phyloP scores from a whole-genome alignment of 2,888 invertebrate genomes.

The Catocala sponsa region DNA sequence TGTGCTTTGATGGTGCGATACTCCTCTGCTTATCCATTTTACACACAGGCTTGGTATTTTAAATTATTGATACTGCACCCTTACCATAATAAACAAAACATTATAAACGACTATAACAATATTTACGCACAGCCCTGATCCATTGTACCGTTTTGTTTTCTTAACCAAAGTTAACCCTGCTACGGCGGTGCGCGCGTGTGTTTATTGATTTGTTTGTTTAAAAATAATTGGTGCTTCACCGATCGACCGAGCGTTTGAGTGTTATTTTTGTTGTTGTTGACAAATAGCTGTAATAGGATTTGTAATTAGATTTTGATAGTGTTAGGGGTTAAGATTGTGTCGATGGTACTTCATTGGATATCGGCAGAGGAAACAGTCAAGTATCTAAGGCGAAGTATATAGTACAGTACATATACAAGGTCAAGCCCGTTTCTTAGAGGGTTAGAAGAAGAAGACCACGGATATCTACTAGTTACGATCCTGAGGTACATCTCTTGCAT shows the following conservation, averaged over 20 bases:
- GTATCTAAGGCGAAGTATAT: no score
- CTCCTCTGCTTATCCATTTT: no score
- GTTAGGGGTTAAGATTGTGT: slow-evolving; percentile 10
- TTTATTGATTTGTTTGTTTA: slow-evolving; percentile 55
- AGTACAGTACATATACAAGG: no score
- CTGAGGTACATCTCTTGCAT: no score
- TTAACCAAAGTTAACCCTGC: slow-evolving; percentile 55
- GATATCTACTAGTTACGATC: no score
- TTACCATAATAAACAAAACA: no score
- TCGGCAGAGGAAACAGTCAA: not conserved
- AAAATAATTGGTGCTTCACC: slow-evolving; percentile 52
- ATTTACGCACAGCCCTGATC: slow-evolving; percentile 40
- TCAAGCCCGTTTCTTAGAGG: no score
- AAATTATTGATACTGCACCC: no score
- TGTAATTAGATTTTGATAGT: slow-evolving; percentile 39
- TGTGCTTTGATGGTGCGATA: no score
- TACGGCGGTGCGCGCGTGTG: slow-evolving; percentile 32
- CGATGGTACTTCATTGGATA: not conserved
- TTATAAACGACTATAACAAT: slow-evolving; percentile 4
- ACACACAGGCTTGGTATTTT: no score
- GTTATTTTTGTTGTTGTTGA: slow-evolving; percentile 39
- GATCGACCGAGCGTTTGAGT: slow-evolving; percentile 28
- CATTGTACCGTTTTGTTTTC: slow-evolving; percentile 49
- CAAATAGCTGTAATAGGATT: slow-evolving; percentile 31
- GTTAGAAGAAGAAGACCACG: no score